These are phyloP conservation scores for Rhamnusium bicolor DNA, from an alignment of 2,888 invertebrate species.

Conservation along the genomic window DNA sequence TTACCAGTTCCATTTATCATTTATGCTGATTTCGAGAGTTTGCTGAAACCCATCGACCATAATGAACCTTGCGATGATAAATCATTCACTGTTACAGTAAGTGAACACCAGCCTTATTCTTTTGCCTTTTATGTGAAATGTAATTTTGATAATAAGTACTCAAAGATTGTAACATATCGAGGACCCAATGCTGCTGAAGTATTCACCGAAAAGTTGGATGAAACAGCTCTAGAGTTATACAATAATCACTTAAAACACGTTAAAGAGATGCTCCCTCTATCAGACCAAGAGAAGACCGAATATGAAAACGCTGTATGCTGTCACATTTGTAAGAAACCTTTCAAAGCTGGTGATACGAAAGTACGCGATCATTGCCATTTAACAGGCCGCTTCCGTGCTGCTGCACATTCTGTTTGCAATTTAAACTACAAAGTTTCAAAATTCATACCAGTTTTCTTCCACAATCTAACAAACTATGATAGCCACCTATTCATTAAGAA, in stretches of 20 bases:
- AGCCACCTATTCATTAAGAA: neutral
- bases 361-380: neutral
- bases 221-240: neutral
- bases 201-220: slow-evolving; percentile 5
- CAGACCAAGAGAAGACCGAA: neutral
- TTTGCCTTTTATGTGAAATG: too few relatives aligned
- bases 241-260: neutral
- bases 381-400: neutral
- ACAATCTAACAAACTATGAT: neutral
- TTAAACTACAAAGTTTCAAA: neutral
- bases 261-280: neutral
- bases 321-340: neutral
- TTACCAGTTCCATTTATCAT: neutral
- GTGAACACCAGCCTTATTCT: too few relatives aligned
- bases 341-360: neutral
- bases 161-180: neutral
- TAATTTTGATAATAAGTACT: too few relatives aligned
- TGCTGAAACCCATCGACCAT: neutral
- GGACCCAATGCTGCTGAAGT: slow-evolving; percentile 7
- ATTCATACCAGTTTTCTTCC: neutral
- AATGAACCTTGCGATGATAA: too few relatives aligned
- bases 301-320: neutral
- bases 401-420: neutral
- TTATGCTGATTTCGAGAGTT: neutral
- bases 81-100: too few relatives aligned